Percentiles rank a stretch among this genome's conserved stretches.
Evolutionary conservation across 2,888 invertebrate species (phyloP).

Genomic region (Heliconius aoede): DNA sequence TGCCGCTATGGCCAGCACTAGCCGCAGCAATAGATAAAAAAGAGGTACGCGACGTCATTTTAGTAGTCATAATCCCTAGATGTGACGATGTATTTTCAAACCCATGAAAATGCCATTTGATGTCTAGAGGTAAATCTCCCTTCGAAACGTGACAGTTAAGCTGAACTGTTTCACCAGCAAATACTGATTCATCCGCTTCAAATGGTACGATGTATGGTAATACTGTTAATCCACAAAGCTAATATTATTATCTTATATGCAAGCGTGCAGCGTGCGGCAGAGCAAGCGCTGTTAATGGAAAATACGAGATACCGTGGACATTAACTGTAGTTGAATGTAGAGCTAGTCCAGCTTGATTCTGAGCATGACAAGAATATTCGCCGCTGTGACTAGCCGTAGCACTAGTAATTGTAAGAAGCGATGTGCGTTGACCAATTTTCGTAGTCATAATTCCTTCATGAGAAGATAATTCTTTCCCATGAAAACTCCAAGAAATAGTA

Average conservation of each 20-base stretch:
- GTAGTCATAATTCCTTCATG: conserved; percentile 83
- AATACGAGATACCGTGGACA: conserved; percentile 85
- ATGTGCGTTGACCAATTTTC: conserved; percentile 85
- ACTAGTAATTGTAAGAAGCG: conserved; percentile 86
- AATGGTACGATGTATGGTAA: conserved; percentile 87
- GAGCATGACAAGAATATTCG: conserved; percentile 87
- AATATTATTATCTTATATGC: conserved; percentile 71
- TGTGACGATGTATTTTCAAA: conserved; percentile 82
- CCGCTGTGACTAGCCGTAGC: conserved; percentile 87
- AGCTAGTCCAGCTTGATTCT: conserved; percentile 86
- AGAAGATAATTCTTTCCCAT: conserved; percentile 83
- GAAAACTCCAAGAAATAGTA: conserved; percentile 89
- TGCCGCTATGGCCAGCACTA: conserved; percentile 87
- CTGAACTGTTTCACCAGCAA: conserved; percentile 87
- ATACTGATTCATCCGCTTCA: conserved; percentile 86
- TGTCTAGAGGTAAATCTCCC: conserved; percentile 89
- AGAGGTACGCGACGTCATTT: conserved; percentile 87
- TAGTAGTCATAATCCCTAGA: conserved; percentile 85
- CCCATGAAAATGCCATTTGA: conserved; percentile 90
- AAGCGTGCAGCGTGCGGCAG: conserved; percentile 80
- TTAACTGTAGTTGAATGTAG: conserved; percentile 85
- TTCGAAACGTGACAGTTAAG: conserved; percentile 88
- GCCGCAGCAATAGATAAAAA: conserved; percentile 89
- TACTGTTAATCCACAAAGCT: conserved; percentile 84
- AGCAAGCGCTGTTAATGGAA: conserved; percentile 62